Percentiles rank a stretch among this genome's conserved stretches.
phyloP scores from a whole-genome alignment of 2,113 vertebrate species.

The Mungos mungo region DNA sequence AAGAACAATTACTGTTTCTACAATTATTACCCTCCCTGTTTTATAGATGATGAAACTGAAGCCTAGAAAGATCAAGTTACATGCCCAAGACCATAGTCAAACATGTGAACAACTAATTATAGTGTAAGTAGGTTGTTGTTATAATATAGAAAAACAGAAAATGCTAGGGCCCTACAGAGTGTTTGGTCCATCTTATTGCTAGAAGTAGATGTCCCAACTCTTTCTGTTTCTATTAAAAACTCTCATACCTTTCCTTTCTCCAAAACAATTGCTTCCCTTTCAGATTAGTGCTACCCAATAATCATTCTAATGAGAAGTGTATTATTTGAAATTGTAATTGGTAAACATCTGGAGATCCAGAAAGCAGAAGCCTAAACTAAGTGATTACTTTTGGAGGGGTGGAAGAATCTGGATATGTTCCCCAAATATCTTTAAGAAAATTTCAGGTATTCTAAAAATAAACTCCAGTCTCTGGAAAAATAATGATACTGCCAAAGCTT shows the following conservation, averaged over 20 bases:
- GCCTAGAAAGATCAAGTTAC: neutral
- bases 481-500: neutral
- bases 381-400: neutral
- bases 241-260: neutral
- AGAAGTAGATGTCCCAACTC: neutral
- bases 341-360: neutral
- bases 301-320: neutral
- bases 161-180: neutral
- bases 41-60: neutral
- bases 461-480: neutral
- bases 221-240: conserved; percentile 7
- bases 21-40: neutral
- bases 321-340: neutral
- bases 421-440: conserved; percentile 24
- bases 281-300: neutral
- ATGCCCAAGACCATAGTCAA: neutral
- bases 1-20: neutral
- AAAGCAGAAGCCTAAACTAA: neutral
- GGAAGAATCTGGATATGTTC: neutral
- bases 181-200: neutral
- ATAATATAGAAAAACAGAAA: neutral
- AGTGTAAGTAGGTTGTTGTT: neutral
- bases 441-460: neutral
- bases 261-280: neutral
- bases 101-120: neutral